Evolutionary conservation across 1,140 invertebrate species (phyloP).

Genomic region (Schlechtendalia chinensis): DNA sequence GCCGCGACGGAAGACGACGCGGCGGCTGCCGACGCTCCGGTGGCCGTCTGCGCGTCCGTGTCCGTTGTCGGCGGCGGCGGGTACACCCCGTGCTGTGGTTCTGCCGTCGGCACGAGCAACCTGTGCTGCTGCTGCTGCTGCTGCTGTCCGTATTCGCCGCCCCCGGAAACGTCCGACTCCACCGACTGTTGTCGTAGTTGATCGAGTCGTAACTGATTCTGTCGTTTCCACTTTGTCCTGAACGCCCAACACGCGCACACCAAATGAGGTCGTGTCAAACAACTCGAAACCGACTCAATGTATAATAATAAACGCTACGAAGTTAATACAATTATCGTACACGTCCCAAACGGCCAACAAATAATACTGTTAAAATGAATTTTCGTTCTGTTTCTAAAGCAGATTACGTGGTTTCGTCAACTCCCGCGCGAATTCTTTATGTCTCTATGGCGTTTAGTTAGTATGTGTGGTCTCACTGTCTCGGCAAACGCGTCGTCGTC

Average conservation of each 20-base stretch:
- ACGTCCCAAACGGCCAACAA: too few species aligned
- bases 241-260: background rate
- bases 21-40: conserved; percentile 50
- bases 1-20: background rate
- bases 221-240: conserved; percentile 93
- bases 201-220: conserved; percentile 82
- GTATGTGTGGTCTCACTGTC: too few species aligned
- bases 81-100: conserved; percentile 23
- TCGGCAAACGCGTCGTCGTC: too few species aligned
- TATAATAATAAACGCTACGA: too few species aligned
- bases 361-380: too few species aligned
- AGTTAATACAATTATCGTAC: too few species aligned
- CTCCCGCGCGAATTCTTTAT: too few species aligned
- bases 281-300: too few species aligned
- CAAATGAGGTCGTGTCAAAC: background rate
- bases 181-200: conserved; percentile 77
- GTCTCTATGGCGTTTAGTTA: too few species aligned
- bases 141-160: conserved; percentile 43
- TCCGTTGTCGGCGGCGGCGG: background rate
- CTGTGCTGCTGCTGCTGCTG: conserved; percentile 39
- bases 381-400: too few species aligned
- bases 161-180: conserved; percentile 61
- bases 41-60: conserved; percentile 57
- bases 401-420: too few species aligned
- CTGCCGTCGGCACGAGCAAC: conserved; percentile 13